Base-by-base conservation (phyloP, 1,140 invertebrate species). In the Procambarus clarkii region DNA sequence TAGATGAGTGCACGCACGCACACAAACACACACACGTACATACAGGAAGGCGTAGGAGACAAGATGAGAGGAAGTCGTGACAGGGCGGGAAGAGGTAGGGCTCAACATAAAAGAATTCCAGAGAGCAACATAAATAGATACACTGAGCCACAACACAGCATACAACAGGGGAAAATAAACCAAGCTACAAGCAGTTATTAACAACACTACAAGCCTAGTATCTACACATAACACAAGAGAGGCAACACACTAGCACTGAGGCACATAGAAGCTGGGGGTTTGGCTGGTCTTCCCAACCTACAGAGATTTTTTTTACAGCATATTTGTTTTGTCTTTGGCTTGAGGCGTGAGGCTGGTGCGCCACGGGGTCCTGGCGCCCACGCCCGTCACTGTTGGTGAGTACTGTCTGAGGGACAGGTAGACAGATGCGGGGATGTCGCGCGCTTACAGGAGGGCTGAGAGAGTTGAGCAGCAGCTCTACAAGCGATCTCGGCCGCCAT, bases 281-380 rank as follows among this genome's bases (percentile, higher is more conserved):
- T 91, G 89, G 89, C 89, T 91, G 89, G 89, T 64, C 45, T 86
- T 80, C 76, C 89, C 89, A 91, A 91, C 89, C 89, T 91, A 91
- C 89, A 91, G 89, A 91, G 89, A 91, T 91, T 91, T 91, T 91
- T 91, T 91, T 91, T 91, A 91, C 89, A 91, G 82, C 83, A 85
- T 85, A 90, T 78, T 80, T 82, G 78, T 89, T 76, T 24, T 91
- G 15, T 34, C 60, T 84, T 83, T 46, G 24, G 71, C 58, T 76
- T 84, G 77, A 81, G 87, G 78, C 79, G 87, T 69, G 79, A 69
- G 74, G 74, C 24, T 79, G 89, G 89, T 86, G 74, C 71, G 89
- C 69, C 83, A 80, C 69, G 84, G 50, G 9, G 34, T n/a, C 21
- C 21, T 86, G 83, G 77, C 76, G 46, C 24, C 84, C 74, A 46